Percentiles rank a stretch among this genome's conserved stretches.
phyloP scores from a whole-genome alignment of 2,888 invertebrate species.

The Thelaira solivaga region DNA sequence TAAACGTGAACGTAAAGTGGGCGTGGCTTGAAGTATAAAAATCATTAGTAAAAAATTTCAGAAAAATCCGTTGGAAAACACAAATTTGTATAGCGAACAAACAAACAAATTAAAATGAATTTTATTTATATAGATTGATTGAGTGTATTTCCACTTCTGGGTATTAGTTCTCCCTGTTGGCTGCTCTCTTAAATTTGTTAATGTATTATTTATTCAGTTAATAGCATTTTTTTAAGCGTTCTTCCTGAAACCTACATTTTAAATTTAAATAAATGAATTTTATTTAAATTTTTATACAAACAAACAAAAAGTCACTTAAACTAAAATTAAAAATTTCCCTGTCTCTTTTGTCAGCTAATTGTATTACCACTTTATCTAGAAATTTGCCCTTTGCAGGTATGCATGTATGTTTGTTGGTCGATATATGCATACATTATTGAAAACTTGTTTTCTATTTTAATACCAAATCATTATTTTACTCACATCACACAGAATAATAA shows the following conservation, averaged over 20 bases:
- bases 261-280: background rate
- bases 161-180: background rate
- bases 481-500: background rate
- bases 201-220: background rate
- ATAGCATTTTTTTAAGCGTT: background rate
- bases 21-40: no score
- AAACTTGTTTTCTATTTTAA: slow-evolving; percentile 1
- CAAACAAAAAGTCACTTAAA: no score
- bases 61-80: no score
- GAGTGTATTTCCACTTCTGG: background rate
- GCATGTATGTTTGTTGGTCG: background rate
- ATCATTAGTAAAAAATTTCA: no score
- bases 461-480: slow-evolving; percentile 6
- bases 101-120: no score
- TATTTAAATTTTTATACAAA: no score
- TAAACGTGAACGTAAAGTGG: no score
- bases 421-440: background rate
- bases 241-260: background rate
- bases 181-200: background rate
- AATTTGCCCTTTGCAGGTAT: background rate
- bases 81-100: no score
- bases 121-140: no score
- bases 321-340: background rate
- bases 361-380: background rate
- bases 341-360: background rate